phyloP scores from a whole-genome alignment of 2,113 vertebrate species.

The Anarrhichthys ocellatus region DNA sequence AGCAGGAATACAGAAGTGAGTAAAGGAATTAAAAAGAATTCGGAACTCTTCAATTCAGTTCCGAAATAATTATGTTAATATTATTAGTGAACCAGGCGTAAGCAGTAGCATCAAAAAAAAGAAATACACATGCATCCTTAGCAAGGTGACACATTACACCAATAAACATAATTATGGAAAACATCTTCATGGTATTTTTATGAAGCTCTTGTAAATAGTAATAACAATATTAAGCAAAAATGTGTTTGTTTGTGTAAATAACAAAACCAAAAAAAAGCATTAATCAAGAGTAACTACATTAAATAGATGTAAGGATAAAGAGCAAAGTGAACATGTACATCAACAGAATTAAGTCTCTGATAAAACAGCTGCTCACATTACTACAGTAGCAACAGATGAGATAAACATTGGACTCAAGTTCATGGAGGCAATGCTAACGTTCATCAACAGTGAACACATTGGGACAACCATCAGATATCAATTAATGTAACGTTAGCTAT shows the following conservation, averaged over 20 bases:
- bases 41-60: background rate
- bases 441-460: constrained; percentile 2
- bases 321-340: background rate
- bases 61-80: background rate
- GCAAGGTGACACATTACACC: background rate
- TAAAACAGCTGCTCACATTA: constrained; percentile 22
- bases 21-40: background rate
- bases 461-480: background rate
- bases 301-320: background rate
- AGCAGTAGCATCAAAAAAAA: background rate
- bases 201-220: background rate
- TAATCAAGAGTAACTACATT: background rate
- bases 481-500: background rate
- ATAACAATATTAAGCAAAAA: background rate
- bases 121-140: background rate
- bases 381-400: constrained; percentile 49
- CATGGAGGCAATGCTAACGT: background rate
- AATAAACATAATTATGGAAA: background rate
- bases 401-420: constrained; percentile 38
- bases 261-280: background rate
- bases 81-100: background rate
- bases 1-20: background rate
- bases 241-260: background rate
- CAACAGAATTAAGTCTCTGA: background rate
- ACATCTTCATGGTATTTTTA: background rate